A percentile compares a stretch with the other conserved stretches of the same genome.
Conservation (phyloP, 2,888 invertebrate species). For the Tetragonula carbonaria region DNA sequence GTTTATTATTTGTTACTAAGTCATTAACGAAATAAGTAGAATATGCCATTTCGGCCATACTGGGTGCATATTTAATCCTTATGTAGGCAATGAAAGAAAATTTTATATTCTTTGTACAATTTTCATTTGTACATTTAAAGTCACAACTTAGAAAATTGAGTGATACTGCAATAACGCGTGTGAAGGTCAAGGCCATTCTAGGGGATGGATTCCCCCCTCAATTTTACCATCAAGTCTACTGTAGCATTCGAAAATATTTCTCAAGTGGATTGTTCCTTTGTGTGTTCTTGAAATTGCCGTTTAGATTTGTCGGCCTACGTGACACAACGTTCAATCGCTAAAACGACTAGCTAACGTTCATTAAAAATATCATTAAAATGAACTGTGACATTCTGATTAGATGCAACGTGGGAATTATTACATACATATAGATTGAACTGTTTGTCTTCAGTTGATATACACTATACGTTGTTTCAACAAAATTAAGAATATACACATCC, state of each 20-base stretch:
- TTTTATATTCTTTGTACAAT: too few species aligned
- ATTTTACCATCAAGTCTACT: neutral
- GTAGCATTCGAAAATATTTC: neutral
- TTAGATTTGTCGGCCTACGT: slow-evolving; percentile 9
- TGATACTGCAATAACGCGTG: too few species aligned
- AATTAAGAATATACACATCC: neutral
- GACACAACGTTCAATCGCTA: neutral
- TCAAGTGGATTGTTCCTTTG: slow-evolving; percentile 13
- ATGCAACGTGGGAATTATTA: neutral
- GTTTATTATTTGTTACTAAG: too few species aligned
- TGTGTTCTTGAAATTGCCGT: slow-evolving; percentile 1
- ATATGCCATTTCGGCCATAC: too few species aligned
- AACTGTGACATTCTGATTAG: neutral
- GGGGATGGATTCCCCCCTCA: too few species aligned
- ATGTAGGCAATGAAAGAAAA: too few species aligned
- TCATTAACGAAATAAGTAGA: too few species aligned
- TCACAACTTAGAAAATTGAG: too few species aligned
- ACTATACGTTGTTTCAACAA: neutral
- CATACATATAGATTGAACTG: neutral
- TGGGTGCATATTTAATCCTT: too few species aligned
- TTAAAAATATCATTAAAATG: neutral
- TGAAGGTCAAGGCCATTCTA: too few species aligned
- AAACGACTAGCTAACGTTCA: neutral
- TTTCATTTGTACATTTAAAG: too few species aligned
- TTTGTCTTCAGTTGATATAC: neutral